Conservation (phyloP, 2,113 vertebrate species). For the Antennarius striatus region DNA sequence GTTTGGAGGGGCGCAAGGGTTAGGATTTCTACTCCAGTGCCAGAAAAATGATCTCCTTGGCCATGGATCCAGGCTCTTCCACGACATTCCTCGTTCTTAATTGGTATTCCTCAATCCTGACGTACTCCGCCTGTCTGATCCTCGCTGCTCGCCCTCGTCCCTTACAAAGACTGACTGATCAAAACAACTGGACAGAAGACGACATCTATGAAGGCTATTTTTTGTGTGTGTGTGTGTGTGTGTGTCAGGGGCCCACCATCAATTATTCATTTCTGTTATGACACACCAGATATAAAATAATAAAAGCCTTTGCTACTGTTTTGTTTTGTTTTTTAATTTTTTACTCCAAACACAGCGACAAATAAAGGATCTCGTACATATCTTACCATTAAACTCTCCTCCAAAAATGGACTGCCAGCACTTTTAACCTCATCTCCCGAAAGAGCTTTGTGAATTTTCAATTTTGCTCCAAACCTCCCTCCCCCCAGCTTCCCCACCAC, state of each 20-base stretch:
- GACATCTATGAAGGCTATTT: background rate
- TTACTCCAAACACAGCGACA: constrained; percentile 19
- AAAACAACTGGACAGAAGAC: constrained; percentile 41
- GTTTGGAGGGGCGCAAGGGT: constrained; percentile 64
- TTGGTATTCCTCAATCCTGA: constrained; percentile 64
- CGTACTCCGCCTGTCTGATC: constrained; percentile 36
- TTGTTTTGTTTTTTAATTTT: constrained; percentile 27
- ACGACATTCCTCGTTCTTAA: constrained; percentile 60
- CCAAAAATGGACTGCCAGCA: constrained; percentile 74
- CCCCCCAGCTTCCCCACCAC: background rate
- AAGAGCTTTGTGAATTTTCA: constrained; percentile 69
- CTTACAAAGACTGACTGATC: constrained; percentile 11
- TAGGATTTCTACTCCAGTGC: constrained; percentile 67
- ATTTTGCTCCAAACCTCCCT: constrained; percentile 45
- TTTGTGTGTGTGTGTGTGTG: too few relatives aligned
- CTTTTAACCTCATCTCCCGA: constrained; percentile 62
- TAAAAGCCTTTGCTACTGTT: background rate
- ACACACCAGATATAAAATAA: background rate
- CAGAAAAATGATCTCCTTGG: constrained; percentile 70
- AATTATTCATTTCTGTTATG: constrained; percentile 8
- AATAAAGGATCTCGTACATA: constrained; percentile 13
- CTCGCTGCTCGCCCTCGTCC: constrained; percentile 2
- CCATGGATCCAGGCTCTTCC: constrained; percentile 63
- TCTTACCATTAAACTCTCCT: constrained; percentile 36
- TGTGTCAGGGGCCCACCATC: background rate